phyloP scores from a whole-genome alignment of 2,888 invertebrate genomes.

The Galerucella calmariensis region DNA sequence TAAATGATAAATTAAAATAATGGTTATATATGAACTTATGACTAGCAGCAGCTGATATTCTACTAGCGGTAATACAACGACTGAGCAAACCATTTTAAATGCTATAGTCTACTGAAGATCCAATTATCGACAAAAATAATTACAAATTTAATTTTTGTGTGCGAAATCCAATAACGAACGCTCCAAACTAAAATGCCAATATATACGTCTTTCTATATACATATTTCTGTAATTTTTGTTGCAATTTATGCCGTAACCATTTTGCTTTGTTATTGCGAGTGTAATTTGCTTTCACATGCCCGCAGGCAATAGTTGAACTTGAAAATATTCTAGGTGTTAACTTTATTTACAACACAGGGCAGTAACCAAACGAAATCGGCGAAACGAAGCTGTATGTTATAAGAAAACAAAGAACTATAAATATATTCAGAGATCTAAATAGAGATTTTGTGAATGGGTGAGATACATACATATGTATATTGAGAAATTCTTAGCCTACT shows the following conservation, averaged over 20 bases:
- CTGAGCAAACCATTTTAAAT: too few species aligned
- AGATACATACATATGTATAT: too few species aligned
- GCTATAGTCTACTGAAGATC: too few species aligned
- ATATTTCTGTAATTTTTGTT: constrained; percentile 20
- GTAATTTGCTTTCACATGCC: constrained; percentile 40
- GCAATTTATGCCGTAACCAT: constrained; percentile 35
- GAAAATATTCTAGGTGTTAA: constrained; percentile 38
- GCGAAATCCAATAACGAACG: neutral
- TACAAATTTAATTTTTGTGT: too few species aligned
- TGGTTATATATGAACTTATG: too few species aligned
- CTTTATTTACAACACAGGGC: constrained; percentile 27
- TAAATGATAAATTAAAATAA: too few species aligned
- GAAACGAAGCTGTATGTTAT: neutral
- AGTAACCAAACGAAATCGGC: neutral
- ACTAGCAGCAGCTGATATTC: too few species aligned
- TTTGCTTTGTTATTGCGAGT: constrained; percentile 37
- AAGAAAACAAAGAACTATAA: neutral
- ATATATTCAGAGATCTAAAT: neutral
- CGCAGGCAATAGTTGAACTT: constrained; percentile 35
- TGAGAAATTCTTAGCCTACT: too few species aligned
- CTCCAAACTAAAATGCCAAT: neutral
- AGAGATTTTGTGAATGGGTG: too few species aligned
- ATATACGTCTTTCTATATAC: neutral
- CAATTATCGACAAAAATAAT: too few species aligned
- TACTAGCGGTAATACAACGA: too few species aligned